Conservation (phyloP, 1,140 invertebrate genomes). For the Lordiphosa collinella region DNA sequence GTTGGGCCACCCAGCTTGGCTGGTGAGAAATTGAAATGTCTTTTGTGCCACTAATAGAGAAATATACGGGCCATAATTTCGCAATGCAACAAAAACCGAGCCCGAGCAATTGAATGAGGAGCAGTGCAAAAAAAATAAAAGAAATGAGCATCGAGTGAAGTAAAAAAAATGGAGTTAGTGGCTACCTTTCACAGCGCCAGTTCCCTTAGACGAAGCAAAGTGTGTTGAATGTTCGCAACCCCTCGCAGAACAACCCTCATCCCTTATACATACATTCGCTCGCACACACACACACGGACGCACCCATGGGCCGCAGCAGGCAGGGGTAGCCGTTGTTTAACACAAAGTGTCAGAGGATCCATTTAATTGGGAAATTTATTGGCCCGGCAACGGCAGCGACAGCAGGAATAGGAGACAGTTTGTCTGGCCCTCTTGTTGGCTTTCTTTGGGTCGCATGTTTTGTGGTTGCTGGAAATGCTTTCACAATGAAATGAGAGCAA, state of each 20-base stretch:
- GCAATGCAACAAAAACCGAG: slow-evolving; percentile 47
- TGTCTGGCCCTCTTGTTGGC: slow-evolving; percentile 69
- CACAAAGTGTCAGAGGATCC: slow-evolving; percentile 69
- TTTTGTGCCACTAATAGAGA: slow-evolving; percentile 71
- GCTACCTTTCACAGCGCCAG: slow-evolving; percentile 76
- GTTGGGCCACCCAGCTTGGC: slow-evolving; percentile 41
- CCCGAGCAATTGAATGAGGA: slow-evolving; percentile 36
- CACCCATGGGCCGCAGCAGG: slow-evolving; percentile 20
- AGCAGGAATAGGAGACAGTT: slow-evolving; percentile 48
- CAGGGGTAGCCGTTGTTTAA: slow-evolving; percentile 46
- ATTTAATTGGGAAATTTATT: slow-evolving; percentile 78
- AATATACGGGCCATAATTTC: slow-evolving; percentile 65
- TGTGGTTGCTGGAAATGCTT: slow-evolving; percentile 68
- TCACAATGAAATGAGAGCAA: slow-evolving; percentile 22
- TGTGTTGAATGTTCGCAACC: slow-evolving; percentile 55
- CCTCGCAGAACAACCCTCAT: slow-evolving; percentile 64
- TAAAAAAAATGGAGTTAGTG: slow-evolving; percentile 61
- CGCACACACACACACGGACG: slow-evolving; percentile 11
- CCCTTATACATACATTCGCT: slow-evolving; percentile 39
- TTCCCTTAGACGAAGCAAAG: slow-evolving; percentile 48
- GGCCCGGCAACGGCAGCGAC: slow-evolving; percentile 10
- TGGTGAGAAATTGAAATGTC: slow-evolving; percentile 64
- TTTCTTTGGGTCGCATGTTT: slow-evolving; percentile 49
- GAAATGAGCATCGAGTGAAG: slow-evolving; percentile 40
- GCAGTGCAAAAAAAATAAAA: slow-evolving; percentile 40